These are phyloP conservation scores for Empidonax traillii DNA, from an alignment of 2,113 vertebrate genomes.

Conservation along the genomic window DNA sequence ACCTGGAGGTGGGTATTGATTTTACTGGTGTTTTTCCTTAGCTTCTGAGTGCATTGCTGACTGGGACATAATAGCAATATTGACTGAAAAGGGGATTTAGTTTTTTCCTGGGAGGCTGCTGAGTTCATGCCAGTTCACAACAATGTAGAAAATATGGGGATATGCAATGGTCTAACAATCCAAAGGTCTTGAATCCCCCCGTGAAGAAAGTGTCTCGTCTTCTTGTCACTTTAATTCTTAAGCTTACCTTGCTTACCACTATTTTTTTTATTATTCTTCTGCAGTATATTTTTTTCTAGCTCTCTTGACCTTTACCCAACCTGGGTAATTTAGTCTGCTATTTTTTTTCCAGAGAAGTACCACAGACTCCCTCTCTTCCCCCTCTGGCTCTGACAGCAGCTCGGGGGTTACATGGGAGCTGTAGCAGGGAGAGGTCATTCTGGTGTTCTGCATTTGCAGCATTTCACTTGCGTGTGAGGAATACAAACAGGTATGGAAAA, in stretches of 20 bases:
- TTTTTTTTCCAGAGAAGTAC: background rate
- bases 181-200: background rate
- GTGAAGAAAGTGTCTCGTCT: accelerated
- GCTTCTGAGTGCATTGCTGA: background rate
- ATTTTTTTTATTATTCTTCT: background rate
- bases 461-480: background rate
- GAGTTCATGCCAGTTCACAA: background rate
- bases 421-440: background rate
- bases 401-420: background rate
- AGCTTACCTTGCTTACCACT: background rate
- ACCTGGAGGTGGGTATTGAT: constrained; percentile 34
- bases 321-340: background rate
- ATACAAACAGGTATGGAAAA: background rate
- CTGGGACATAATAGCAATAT: background rate
- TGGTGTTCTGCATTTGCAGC: background rate
- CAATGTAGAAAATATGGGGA: background rate
- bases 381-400: background rate
- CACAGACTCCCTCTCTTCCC: background rate
- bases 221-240: background rate
- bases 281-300: background rate
- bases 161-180: background rate
- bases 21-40: background rate
- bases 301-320: background rate
- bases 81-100: background rate
- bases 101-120: background rate